Evolutionary conservation across 64 coral and sea anemone genomes (phyloP), one percentile per base, ranked within the genome.

Genomic region (Platygyra sinensis): DNA sequence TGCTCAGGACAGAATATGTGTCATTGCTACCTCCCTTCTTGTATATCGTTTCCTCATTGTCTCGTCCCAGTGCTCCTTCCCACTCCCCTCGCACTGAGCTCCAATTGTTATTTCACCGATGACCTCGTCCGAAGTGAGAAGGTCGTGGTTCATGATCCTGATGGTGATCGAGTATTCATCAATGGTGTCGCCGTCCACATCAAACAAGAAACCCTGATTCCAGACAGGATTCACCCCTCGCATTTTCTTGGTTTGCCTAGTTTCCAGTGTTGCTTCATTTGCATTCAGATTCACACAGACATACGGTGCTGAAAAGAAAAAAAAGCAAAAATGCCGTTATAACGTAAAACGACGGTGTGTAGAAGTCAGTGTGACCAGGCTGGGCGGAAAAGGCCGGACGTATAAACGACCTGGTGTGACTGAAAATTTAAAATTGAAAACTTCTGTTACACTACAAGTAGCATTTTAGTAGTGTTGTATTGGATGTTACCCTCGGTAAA

Each of bases 191-290:
- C 57, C 30, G 13, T 93, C 82, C 15, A 96, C 88, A 59, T 96
- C 94, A 73, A 93, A 93, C 52, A 93, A 78, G 79, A 96, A 96
- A 25, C 91, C 94, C 78, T 96, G 80, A 31, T 96, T 96, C 94
- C 94, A 96, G 0, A 93, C 91, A 4, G 94, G 80, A 61, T 82
- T 93, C 24, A 86, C 25, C 60, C 79, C 76, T 5, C 75, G 87
- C n/a, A 85, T 89, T 77, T 90, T 89, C 50, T 96, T 96, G 3
- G 94, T 96, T 65, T 80, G 74, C 86, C 91, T 86, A 24, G 87
- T 89, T n/a, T 96, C 95, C 51, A 93, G 32, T 18, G 36, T 42
- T 67, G 79, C 80, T n/a, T 59, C 87, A 80, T 93, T 72, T 42
- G 84, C 76, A 14, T 80, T 57, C 13, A 96, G 69, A 13, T 61